Evolutionary conservation across 1,140 invertebrate species (phyloP).

Genomic region (Archegozetes longisetosus): DNA sequence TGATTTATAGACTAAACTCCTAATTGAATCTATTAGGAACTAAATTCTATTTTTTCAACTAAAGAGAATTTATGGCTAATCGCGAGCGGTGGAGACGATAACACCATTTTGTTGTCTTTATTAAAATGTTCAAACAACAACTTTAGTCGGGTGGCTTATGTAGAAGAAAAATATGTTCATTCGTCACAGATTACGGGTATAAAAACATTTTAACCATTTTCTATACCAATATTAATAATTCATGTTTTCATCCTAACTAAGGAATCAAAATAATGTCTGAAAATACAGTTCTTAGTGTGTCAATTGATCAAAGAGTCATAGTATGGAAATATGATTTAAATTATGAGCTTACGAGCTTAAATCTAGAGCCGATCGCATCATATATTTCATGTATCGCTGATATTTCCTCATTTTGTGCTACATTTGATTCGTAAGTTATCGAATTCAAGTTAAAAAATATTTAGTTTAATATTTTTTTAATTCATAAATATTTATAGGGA

Average conservation of each 20-base stretch:
- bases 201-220: not conserved
- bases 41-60: constrained; percentile 1
- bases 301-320: constrained; percentile 16
- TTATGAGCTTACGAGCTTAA: not conserved
- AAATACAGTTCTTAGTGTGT: constrained; percentile 9
- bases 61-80: constrained; percentile 11
- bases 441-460: not conserved
- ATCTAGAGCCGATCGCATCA: not conserved
- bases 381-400: constrained; percentile 15
- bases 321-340: not conserved
- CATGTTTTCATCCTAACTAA: not conserved
- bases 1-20: not conserved
- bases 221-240: not conserved
- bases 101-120: constrained; percentile 2
- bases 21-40: not conserved
- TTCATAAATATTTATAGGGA: not conserved
- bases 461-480: not conserved
- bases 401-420: constrained; percentile 14
- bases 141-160: not conserved
- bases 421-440: constrained; percentile 1
- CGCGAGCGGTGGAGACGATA: constrained; percentile 18
- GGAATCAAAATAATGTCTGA: constrained; percentile 7
- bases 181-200: constrained; percentile 18
- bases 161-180: constrained; percentile 4
- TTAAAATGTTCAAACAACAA: not conserved